phyloP scores from a whole-genome alignment of 2,888 invertebrate species.

The Anaspis maculata region DNA sequence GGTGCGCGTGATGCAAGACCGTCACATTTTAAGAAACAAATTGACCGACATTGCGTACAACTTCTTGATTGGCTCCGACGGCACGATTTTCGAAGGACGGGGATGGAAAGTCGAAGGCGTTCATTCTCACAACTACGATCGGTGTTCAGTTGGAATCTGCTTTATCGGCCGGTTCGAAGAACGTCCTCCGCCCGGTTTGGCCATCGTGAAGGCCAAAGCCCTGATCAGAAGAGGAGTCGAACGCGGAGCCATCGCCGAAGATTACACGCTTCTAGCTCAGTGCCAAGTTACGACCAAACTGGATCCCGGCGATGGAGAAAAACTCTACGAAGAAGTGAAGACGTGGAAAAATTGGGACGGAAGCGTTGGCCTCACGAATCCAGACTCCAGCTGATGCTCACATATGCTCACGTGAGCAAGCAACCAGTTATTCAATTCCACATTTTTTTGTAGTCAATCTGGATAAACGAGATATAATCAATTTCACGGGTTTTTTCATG shows the following conservation, averaged over 20 bases:
- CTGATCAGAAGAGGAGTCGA: conserved; percentile 1
- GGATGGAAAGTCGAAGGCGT: conserved; percentile 51
- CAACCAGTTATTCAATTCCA: no score
- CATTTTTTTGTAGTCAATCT: no score
- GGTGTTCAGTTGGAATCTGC: conserved; percentile 46
- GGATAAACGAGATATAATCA: no score
- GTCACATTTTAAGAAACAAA: not conserved
- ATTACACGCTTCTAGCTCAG: not conserved
- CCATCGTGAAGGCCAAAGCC: not conserved
- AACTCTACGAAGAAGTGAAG: not conserved
- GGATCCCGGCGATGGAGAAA: not conserved
- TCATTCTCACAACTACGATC: conserved; percentile 48
- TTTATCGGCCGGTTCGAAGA: conserved; percentile 49
- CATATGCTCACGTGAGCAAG: no score
- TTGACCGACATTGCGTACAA: conserved; percentile 29
- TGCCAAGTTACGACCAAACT: not conserved
- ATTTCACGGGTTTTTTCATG: no score
- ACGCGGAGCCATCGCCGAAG: not conserved
- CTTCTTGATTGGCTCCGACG: conserved; percentile 52
- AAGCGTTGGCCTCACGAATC: no score
- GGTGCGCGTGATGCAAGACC: not conserved
- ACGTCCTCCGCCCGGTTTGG: not conserved
- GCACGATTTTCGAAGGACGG: conserved; percentile 51
- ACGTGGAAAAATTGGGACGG: conserved; percentile 3
- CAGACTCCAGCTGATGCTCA: no score